phyloP scores from a whole-genome alignment of 2,797 vertebrate genomes.

The Thamnophis elegans region DNA sequence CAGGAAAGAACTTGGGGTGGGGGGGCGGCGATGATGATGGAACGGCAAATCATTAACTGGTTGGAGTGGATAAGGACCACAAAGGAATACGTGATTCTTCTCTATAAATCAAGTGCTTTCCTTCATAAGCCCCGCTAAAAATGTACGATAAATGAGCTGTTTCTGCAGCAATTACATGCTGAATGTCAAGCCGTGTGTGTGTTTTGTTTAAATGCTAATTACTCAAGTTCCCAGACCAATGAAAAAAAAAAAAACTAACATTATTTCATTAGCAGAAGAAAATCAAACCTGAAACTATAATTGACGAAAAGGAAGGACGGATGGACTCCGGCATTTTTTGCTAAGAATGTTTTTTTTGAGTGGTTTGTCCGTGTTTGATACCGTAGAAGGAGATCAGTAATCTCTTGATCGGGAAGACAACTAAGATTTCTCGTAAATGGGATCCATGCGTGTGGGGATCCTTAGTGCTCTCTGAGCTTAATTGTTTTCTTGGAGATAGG shows the following conservation, averaged over 20 bases:
- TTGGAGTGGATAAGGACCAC: neutral
- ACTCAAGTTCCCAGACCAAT: neutral
- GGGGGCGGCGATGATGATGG: neutral
- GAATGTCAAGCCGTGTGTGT: neutral
- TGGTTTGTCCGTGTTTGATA: neutral
- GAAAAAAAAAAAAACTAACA: neutral
- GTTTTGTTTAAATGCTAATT: neutral
- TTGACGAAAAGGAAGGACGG: neutral
- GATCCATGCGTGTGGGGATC: neutral
- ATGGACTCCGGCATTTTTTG: neutral
- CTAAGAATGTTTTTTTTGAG: neutral
- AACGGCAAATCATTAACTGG: conserved; percentile 14
- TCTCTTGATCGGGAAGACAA: neutral
- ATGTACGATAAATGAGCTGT: neutral
- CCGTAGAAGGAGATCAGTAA: neutral
- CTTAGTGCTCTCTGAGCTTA: too few relatives aligned
- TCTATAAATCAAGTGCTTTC: neutral
- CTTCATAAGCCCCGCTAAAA: neutral
- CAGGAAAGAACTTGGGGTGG: neutral
- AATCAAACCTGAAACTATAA: neutral
- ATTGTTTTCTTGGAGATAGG: too few relatives aligned
- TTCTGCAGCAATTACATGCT: neutral
- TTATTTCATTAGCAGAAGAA: neutral
- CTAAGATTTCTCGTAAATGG: neutral
- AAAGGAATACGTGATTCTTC: neutral